A percentile compares a stretch with the other conserved stretches of the same genome.
Conservation (phyloP, 2,888 invertebrate species). For the Lepidocyrtoides sp. region DNA sequence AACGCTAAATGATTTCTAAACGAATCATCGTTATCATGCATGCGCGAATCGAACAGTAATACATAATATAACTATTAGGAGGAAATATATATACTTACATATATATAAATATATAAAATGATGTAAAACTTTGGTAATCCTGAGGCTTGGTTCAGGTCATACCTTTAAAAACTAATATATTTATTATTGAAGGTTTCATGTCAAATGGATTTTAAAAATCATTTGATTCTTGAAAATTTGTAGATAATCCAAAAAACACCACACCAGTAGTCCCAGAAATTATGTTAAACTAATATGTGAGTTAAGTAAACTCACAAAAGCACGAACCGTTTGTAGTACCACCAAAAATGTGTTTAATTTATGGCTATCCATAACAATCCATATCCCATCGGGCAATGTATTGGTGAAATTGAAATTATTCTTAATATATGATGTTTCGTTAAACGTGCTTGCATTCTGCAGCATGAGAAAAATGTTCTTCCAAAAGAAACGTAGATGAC, state of each 20-base stretch:
- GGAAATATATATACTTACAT: too few relatives aligned
- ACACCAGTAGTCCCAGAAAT: too few relatives aligned
- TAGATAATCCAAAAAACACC: too few relatives aligned
- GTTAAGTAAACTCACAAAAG: neutral
- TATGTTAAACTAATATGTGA: too few relatives aligned
- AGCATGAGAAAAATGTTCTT: slow-evolving; percentile 1
- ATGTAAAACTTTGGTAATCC: too few relatives aligned
- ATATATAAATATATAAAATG: too few relatives aligned
- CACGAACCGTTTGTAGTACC: neutral
- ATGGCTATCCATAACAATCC: neutral
- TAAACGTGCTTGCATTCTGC: neutral
- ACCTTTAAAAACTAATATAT: neutral
- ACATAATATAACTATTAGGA: too few relatives aligned
- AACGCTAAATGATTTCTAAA: neutral
- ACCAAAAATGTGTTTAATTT: slow-evolving; percentile 33
- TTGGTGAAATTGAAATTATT: neutral
- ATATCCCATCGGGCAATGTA: neutral
- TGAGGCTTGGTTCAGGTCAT: neutral
- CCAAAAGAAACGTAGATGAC: neutral
- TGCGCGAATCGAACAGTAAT: neutral
- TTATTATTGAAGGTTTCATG: neutral
- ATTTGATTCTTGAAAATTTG: too few relatives aligned
- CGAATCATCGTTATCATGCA: neutral
- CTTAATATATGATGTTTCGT: too few relatives aligned
- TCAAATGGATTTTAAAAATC: too few relatives aligned